Base-by-base conservation (phyloP, 2,888 invertebrate genomes). In the Aspidapion aeneum region DNA sequence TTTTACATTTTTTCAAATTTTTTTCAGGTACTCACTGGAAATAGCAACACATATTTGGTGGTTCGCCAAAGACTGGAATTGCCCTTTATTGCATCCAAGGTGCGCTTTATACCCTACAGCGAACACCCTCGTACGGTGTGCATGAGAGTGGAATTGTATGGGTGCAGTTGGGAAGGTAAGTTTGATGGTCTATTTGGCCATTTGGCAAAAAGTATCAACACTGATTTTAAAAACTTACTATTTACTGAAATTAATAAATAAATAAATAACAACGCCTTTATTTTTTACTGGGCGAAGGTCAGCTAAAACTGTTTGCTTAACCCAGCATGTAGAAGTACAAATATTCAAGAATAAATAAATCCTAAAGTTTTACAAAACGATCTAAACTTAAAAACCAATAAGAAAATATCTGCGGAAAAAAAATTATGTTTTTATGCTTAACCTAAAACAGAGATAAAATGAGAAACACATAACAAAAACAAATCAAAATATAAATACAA, bases 71-170 rank as follows among this genome's bases (percentile, higher is more conserved):
- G 86, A 67, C 82, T 94, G 69, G 91, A 92, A 71, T 86, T 94
- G 55, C 93, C 94, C 0, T 92, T 96, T 74, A 87, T 96, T 54
- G 94, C 94, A 17, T 90, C 90, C 64, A 88, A 89, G 80, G 88
- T 96, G 22, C 87, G 96, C 52, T 92, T 96, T 81, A 89, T 93
- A 69, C 96, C 96, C 0, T 93, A 90, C 82, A 92, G 93, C 69
- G 87, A 89, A 59, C 90, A 92, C 74, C 90, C 91, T 0, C 83
- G 94, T 61, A 95, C 94, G 0, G 92, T 95, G 57, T 96, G 96
- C 82, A 92, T 96, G 92, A 82, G 96, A 69, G 92, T 96, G 51
- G 96, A 96, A 78, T 82, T 96, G 63, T 94, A 93, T 77, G 96
- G 96, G 67, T 96, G 96, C 80, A 79, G 83, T 51, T 90, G 89